Evolutionary conservation across 2,888 invertebrate species (phyloP).

Genomic region (Ariolimax columbianus): DNA sequence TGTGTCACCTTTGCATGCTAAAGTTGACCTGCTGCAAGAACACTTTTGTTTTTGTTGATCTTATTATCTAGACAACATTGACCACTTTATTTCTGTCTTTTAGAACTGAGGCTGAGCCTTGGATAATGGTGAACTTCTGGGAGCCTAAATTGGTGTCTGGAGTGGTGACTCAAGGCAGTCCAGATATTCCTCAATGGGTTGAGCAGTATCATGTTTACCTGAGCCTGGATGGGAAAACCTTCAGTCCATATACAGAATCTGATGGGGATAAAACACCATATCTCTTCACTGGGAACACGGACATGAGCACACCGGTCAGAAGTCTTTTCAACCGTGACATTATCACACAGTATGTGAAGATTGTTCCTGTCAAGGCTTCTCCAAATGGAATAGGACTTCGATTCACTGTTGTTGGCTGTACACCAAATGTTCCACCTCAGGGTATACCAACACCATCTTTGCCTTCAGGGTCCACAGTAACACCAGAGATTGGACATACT

Average conservation of each 20-base stretch:
- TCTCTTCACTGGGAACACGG: slow-evolving; percentile 61
- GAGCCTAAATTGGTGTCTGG: slow-evolving; percentile 66
- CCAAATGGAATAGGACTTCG: slow-evolving; percentile 61
- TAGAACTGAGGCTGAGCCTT: slow-evolving; percentile 44
- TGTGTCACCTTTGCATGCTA: neutral
- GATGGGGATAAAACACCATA: slow-evolving; percentile 59
- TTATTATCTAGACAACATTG: too few species aligned
- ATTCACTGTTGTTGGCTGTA: slow-evolving; percentile 68
- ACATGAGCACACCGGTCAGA: slow-evolving; percentile 60
- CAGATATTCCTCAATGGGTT: slow-evolving; percentile 61
- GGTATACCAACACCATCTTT: slow-evolving; percentile 9
- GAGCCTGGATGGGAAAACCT: slow-evolving; percentile 66
- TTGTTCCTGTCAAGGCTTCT: slow-evolving; percentile 61
- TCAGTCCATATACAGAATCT: slow-evolving; percentile 62
- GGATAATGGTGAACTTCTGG: slow-evolving; percentile 67
- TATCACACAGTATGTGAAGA: slow-evolving; percentile 64
- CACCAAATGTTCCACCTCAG: slow-evolving; percentile 57
- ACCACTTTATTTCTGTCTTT: neutral
- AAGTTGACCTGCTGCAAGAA: neutral
- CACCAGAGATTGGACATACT: slow-evolving; percentile 27
- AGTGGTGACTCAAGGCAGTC: slow-evolving; percentile 67
- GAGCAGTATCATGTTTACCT: slow-evolving; percentile 61
- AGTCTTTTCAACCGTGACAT: slow-evolving; percentile 68
- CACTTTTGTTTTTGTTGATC: neutral
- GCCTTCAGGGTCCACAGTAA: slow-evolving; percentile 1